phyloP scores from a whole-genome alignment of 23 tunicate species.

The Phallusia fumigata region DNA sequence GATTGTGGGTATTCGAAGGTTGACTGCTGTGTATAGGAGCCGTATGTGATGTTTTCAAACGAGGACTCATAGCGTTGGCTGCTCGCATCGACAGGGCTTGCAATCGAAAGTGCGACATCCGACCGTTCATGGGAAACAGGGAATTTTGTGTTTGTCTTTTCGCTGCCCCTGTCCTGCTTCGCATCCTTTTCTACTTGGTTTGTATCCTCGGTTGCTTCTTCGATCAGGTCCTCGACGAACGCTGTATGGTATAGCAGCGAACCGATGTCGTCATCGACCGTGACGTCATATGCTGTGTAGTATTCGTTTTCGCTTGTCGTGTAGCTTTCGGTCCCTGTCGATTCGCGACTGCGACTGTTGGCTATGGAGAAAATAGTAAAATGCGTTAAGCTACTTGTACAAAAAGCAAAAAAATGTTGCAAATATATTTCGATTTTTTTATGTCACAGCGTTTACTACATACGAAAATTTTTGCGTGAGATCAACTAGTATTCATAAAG shows the following conservation, averaged over 20 bases:
- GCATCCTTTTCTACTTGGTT: neutral
- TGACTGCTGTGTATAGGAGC: neutral
- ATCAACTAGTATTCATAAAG: neutral
- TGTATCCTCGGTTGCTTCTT: conserved; percentile 20
- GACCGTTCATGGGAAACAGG: neutral
- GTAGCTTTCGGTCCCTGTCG: conserved; percentile 12
- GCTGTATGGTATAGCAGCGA: conserved; percentile 37
- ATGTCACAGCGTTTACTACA: no score
- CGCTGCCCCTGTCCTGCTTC: neutral
- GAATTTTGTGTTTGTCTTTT: neutral
- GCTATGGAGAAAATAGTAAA: no score
- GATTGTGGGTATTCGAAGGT: neutral
- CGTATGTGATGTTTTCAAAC: neutral
- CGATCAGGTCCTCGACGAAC: conserved; percentile 26
- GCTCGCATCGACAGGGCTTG: neutral
- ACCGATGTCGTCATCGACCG: conserved; percentile 25
- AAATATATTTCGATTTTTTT: no score
- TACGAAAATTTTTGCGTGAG: no score
- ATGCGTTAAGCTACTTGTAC: no score
- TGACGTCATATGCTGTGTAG: conserved; percentile 34
- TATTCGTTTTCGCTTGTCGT: conserved; percentile 53
- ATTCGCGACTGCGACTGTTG: neutral
- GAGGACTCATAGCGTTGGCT: neutral
- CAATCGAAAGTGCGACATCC: neutral
- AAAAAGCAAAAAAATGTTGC: no score